Evolutionary conservation across 1,140 invertebrate species (phyloP), one percentile per base, ranked within the genome.

Genomic region (Luehdorfia chinensis): DNA sequence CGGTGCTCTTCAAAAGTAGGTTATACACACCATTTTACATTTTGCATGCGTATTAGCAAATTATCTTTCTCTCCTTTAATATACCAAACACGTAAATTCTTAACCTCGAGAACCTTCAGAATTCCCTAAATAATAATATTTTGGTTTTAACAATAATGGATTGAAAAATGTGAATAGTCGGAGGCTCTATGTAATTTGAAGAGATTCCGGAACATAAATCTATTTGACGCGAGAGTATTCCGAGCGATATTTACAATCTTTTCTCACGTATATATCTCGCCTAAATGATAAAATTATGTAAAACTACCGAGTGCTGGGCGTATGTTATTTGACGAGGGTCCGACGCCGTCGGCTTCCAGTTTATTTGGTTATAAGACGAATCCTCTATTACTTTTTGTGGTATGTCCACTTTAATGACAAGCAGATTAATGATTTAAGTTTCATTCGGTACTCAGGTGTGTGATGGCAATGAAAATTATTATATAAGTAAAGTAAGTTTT

Each of bases 221-320:
- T 6, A 21, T 6, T 21, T 21, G 2, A 16, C 8, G 8, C 8
- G 3, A 1, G 8, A 34, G 11, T 30, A 9, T 9, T 11, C 9
- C 27, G 3, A 11, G 11, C 8, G n/a, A 9, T 9, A 1, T 9
- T 12, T 9, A 2, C 2, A 55, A 59, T 50, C 47, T 56, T 39
- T 52, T 50, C 59, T 34, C 34, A 47, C 48, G 53, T 59, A 55
- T 47, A 56, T 41, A 28, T 4, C 11, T 59, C 47, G 23, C 28
- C 28, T 47, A 47, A 56, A 49, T 56, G 60, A 64, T 65, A 47
- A 59, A 57, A 65, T 60, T 65, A 65, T 65, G 58, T 41, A 52
- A 65, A 65, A 49, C 31, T n/a, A n/a, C n/a, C n/a, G n/a, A n/a
- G 27, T 45, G 34, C 25, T 30, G 30, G 48, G 48, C 36, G 32